Percentiles rank a stretch among this genome's conserved stretches.
Evolutionary conservation across 2,113 vertebrate species (phyloP).

Genomic region (Leptosomus discolor): DNA sequence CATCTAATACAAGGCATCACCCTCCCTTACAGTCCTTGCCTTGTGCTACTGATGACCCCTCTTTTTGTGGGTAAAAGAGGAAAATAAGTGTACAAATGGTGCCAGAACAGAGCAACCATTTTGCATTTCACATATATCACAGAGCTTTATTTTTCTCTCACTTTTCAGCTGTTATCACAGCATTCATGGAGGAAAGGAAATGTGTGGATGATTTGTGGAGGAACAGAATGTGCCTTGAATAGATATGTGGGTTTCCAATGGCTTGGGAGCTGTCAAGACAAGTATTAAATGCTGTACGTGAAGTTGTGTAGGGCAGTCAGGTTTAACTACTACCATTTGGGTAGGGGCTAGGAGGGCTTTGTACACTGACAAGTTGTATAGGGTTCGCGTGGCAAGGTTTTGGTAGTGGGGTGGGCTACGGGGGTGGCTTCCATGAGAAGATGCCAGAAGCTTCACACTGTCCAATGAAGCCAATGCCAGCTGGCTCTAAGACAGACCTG

Average conservation of each 20-base stretch:
- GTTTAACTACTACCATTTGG: not conserved
- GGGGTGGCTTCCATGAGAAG: not conserved
- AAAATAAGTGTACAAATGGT: not conserved
- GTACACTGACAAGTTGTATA: not conserved
- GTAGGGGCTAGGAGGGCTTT: not conserved
- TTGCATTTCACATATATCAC: conserved; percentile 8
- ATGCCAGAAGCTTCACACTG: not conserved
- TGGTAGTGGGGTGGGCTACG: no score
- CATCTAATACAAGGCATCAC: not conserved
- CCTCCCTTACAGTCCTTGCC: not conserved
- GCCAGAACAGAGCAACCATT: not conserved
- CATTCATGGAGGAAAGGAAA: conserved; percentile 42
- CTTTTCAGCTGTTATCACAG: conserved; percentile 60
- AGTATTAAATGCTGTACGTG: not conserved
- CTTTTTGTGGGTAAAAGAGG: not conserved
- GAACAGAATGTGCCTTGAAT: conserved; percentile 31
- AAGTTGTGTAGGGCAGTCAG: not conserved
- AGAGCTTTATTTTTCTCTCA: conserved; percentile 63
- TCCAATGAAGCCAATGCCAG: not conserved
- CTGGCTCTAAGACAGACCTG: not conserved
- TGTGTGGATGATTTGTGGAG: conserved; percentile 54
- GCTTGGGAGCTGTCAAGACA: not conserved
- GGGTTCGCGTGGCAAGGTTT: not conserved
- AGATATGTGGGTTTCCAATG: not conserved
- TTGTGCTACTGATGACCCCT: not conserved